Evolutionary conservation across 2,797 vertebrate species (phyloP), one percentile per base, ranked within the genome.

Genomic region (Smutsia gigantea): DNA sequence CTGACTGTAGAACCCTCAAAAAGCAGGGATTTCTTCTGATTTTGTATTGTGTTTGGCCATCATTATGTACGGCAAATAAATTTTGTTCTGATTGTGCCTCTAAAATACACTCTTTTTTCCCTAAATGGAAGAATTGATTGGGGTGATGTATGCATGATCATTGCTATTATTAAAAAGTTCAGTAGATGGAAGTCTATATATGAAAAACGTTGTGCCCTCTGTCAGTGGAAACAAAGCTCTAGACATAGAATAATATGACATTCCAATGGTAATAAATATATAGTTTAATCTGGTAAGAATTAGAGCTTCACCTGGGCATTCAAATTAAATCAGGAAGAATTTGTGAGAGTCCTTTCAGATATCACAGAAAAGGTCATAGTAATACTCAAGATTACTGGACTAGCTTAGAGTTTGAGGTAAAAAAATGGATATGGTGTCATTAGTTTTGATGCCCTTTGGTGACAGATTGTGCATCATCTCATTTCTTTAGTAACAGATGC

Each of bases 241-340:
- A 61, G 68, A 77, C 7, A 14, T 85, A 78, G 82, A 86, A 51
- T 88, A 63, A 64, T 79, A 53, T 74, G 69, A 90, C 85, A 68
- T 84, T 42, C 59, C 77, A 29, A 84, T 78, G 25, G 39, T 77
- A n/a, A 72, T 53, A 90, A 83, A 59, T 69, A 75, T 49, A 57
- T 83, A 51, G 11, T 71, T n/a, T 84, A 75, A 90, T 95, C 87
- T 92, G 23, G 29, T 57, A 57, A 72, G 71, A 87, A 77, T 49
- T 83, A 93, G 42, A 84, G 59, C 46, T 75, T 79, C 72, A 74
- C 31, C 4, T 46, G 34, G 29, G 34, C 59, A 0, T 90, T 92
- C 46, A 72, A 42, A 63, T 93, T 96, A 93, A 96, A 78, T 96
- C 64, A 87, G 87, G 42, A 92, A 95, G 84, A 92, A 61, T 64